Evolutionary conservation across 1,140 invertebrate genomes (phyloP), one percentile per base, ranked within the genome.

Genomic region (Chironomus tepperi): DNA sequence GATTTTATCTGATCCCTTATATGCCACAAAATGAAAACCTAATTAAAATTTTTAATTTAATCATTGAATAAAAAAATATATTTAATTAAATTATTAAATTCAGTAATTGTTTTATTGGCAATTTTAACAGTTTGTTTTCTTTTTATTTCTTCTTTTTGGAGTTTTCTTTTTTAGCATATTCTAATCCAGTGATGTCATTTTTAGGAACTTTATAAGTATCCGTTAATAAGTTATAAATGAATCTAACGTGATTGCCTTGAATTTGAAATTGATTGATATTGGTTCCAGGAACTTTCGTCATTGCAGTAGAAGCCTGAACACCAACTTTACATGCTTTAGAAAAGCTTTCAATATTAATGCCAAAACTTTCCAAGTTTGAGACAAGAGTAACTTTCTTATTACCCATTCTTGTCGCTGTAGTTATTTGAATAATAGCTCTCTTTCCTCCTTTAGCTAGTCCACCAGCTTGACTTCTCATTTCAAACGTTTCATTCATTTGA

Each of bases 361-460:
- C 93, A 84, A 89, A 97, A 21, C 87, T 83, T 81, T 95, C 93
- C 75, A 96, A 85, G 83, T 96, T 96, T 76, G 93, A 92, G 0
- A 97, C 87, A 47, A 97, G 81, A 0, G 95, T 97, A 77, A 94
- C 93, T 86, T 96, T 96, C 82, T 97, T 97, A 79, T 94, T 94
- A n/a, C 91, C 90, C 24, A 88, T 88, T 74, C 94, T 83, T n/a
- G 88, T 90, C 15, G 87, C 88, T 3, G 95, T 88, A 10, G 87
- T 87, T 81, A 97, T 90, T 77, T 89, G 89, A 75, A 96, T 91
- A 15, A 90, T 89, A 43, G 92, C 88, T 75, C 96, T 83, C 82
- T 93, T 91, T 65, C 90, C 89, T 78, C 89, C 91, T 75, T 86
- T 87, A 7, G 92, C 80, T 72, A 87, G 80, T 7, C 15, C 16